Conservation (phyloP, 2,888 invertebrate species). For the Liposcelis brunnea region DNA sequence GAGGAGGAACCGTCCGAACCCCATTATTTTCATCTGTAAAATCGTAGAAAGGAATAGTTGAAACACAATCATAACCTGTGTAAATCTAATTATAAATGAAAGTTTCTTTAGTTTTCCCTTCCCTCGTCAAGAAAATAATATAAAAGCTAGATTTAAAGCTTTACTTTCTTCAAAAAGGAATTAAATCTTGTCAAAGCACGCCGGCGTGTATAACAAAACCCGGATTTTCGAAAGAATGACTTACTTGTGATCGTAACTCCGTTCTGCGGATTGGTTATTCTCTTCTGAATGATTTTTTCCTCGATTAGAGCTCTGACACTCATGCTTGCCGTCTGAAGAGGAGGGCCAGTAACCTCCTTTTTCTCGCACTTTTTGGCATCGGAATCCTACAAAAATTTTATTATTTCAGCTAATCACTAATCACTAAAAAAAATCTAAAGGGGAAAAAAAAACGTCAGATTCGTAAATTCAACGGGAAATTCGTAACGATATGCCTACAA, state of each 20-base stretch:
- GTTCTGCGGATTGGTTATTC: constrained; percentile 26
- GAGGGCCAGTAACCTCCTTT: constrained; percentile 65
- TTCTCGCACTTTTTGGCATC: constrained; percentile 75
- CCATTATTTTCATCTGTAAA: constrained; percentile 4
- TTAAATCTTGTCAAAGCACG: no score
- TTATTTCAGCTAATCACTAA: background rate
- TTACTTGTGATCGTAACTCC: no score
- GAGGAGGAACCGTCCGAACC: constrained; percentile 22
- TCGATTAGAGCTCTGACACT: constrained; percentile 80
- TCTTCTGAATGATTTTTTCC: constrained; percentile 81
- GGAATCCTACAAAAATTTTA: constrained; percentile 44
- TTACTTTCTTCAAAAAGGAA: no score
- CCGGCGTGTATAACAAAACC: no score
- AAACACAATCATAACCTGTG: no score
- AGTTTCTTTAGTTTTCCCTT: no score
- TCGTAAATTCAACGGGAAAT: no score
- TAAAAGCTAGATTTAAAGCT: no score
- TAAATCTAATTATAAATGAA: no score
- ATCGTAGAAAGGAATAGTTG: background rate
- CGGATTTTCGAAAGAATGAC: no score
- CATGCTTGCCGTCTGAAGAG: constrained; percentile 80
- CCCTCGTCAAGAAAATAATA: no score
- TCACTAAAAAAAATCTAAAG: background rate
- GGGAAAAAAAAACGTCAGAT: background rate
- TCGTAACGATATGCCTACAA: no score